Conservation (phyloP, 2,113 vertebrate species). For the Carettochelys insculpta region DNA sequence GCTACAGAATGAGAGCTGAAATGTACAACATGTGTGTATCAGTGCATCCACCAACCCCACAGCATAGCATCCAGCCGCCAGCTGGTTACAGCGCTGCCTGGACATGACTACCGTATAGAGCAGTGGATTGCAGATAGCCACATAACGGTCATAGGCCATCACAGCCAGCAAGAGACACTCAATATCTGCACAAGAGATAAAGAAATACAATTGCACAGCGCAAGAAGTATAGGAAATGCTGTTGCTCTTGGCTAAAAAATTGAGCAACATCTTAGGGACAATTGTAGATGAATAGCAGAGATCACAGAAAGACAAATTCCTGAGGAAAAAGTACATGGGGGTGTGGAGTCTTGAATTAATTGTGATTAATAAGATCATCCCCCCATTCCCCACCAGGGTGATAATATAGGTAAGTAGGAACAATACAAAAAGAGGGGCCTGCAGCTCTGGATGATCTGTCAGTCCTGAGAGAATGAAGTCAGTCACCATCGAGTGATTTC, state of each 20-base stretch:
- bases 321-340: neutral
- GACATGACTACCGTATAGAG: conserved; percentile 37
- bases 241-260: conserved; percentile 28
- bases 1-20: no score
- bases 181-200: conserved; percentile 40
- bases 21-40: no score
- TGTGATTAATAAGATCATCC: neutral
- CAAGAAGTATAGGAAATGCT: conserved; percentile 35
- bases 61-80: conserved; percentile 7
- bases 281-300: conserved; percentile 58
- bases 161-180: conserved; percentile 53
- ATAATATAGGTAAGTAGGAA: neutral
- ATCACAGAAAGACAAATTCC: conserved; percentile 50
- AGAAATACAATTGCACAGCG: conserved; percentile 43
- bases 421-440: neutral
- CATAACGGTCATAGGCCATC: conserved; percentile 57
- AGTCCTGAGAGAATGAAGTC: conserved; percentile 55
- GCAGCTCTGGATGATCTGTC: neutral
- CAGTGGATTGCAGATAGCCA: conserved; percentile 54
- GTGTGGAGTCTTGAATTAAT: conserved; percentile 36
- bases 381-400: neutral
- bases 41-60: no score
- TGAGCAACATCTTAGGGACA: conserved; percentile 40
- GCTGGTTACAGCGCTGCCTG: neutral
- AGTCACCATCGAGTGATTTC: neutral